Evolutionary conservation across 2,888 invertebrate genomes (phyloP).

Genomic region (Harpalus rubripes): DNA sequence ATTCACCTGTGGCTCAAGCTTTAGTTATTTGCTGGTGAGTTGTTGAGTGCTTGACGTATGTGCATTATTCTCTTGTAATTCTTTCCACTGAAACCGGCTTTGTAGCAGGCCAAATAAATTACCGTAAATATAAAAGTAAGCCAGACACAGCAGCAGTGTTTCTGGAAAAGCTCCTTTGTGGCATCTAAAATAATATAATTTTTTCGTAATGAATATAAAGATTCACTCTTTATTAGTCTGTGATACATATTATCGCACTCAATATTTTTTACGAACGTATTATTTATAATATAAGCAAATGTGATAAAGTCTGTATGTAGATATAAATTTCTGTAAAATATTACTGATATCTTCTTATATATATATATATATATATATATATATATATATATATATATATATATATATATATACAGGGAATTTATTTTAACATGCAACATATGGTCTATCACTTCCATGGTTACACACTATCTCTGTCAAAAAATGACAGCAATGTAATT

Average conservation of each 20-base stretch:
- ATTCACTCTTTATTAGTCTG: neutral
- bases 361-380: too few relatives aligned
- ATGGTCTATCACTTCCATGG: too few relatives aligned
- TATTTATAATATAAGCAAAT: too few relatives aligned
- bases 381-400: too few relatives aligned
- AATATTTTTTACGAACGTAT: too few relatives aligned
- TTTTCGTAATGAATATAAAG: neutral
- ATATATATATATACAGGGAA: too few relatives aligned
- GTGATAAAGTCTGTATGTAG: too few relatives aligned
- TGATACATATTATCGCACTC: neutral
- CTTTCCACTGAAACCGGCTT: neutral
- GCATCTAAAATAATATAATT: neutral
- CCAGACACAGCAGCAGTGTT: neutral
- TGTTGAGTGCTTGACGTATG: constrained; percentile 10
- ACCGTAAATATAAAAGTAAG: neutral
- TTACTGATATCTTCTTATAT: too few relatives aligned
- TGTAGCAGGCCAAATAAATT: constrained; percentile 28
- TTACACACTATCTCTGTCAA: too few relatives aligned
- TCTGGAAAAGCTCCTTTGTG: neutral
- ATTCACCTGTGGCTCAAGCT: constrained; percentile 37
- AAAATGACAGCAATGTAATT: too few relatives aligned
- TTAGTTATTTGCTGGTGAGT: neutral
- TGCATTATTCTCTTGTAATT: constrained; percentile 1
- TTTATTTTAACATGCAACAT: too few relatives aligned
- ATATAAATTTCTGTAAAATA: too few relatives aligned